Evolutionary conservation across 1,140 invertebrate genomes (phyloP), one percentile per base, ranked within the genome.

Genomic region (Cyrtorhinus lividipennis): DNA sequence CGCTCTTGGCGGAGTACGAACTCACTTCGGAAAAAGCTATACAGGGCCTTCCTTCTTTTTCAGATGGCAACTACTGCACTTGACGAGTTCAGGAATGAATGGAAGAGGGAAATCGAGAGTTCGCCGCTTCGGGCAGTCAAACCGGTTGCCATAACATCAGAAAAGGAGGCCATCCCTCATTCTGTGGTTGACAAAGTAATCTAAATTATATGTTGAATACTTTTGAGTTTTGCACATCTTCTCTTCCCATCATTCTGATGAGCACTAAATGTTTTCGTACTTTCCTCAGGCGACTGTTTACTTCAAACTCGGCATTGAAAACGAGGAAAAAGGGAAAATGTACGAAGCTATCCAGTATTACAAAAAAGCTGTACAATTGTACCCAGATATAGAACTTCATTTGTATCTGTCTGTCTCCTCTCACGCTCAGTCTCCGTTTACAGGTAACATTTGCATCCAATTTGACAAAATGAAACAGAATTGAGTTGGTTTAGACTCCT

Each of bases 311-410:
- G 85, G 82, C 12, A 79, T 83, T 20, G 80, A 85, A 64, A 71
- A 82, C 63, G 89, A 92, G 71, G 78, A 82, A 48, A 73, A 76
- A 45, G 86, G 87, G 23, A 83, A 88, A 68, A 75, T 89, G 60
- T 90, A 88, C 71, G 88, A 90, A 73, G 88, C 90, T 0, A 84
- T 91, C 18, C 82, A 84, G 68, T 87, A 83, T 71, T 95, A 95
- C 73, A 82, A 86, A 63, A 77, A 82, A 66, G 90, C 92, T 57
- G 84, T 94, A 59, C 88, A 92, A 72, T 77, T 95, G 10, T 82
- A 91, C 44, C 90, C 92, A 27, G 90, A 95, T 71, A 90, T 95
- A 68, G 92, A 95, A 73, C 84, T 83, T 66, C 80, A 80, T 67
- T 78, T 90, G 0, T 87, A 88, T 64, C 86, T 68, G 77, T n/a